phyloP scores from a whole-genome alignment of 2,797 vertebrate genomes.

The Urocyon cinereoargenteus region DNA sequence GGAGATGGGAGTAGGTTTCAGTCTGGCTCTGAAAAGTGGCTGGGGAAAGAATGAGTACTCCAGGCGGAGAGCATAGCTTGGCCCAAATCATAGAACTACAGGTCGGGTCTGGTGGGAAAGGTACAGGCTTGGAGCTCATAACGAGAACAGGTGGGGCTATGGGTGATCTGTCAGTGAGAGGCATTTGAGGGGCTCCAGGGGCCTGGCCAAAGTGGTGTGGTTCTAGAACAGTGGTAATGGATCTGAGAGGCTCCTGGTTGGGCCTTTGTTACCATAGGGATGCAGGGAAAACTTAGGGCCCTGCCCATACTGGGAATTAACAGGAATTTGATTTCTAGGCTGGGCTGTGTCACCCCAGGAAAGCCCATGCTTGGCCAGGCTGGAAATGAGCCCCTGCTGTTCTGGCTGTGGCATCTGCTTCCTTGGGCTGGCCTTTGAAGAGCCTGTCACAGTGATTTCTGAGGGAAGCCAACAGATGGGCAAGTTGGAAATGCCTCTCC shows the following conservation, averaged over 20 bases:
- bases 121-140: not conserved
- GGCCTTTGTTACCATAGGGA: not conserved
- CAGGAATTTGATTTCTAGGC: not conserved
- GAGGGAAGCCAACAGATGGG: slow-evolving; percentile 38
- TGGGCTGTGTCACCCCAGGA: slow-evolving; percentile 4
- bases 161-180: not conserved
- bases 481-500: not conserved
- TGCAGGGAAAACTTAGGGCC: not conserved
- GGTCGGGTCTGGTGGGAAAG: not conserved
- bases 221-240: not conserved
- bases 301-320: not conserved
- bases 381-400: slow-evolving; percentile 55
- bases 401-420: slow-evolving; percentile 38
- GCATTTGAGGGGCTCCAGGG: not conserved
- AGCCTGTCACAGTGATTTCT: slow-evolving; percentile 53
- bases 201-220: not conserved
- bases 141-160: not conserved
- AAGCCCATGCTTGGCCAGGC: slow-evolving; percentile 28
- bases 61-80: not conserved
- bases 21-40: not conserved
- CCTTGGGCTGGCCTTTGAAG: slow-evolving; percentile 56
- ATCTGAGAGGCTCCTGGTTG: not conserved
- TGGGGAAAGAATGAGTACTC: not conserved
- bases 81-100: not conserved
- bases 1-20: not conserved